Conservation (phyloP, 2,888 invertebrate species). For the Capitulum mitella region DNA sequence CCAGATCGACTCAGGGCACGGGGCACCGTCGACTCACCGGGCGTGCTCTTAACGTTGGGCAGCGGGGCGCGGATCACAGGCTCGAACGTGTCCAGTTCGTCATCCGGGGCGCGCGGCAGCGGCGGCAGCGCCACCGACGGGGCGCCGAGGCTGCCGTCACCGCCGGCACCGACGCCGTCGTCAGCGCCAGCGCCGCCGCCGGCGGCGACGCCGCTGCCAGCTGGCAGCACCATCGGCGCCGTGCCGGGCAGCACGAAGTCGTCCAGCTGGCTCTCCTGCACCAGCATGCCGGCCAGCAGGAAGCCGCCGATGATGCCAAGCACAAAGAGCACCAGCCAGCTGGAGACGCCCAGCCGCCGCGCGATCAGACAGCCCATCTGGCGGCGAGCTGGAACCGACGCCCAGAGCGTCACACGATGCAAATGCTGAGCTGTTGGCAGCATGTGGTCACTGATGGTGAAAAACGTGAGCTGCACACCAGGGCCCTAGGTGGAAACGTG, state of each 20-base stretch:
- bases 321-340: neutral
- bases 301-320: neutral
- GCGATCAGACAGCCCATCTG: neutral
- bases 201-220: neutral
- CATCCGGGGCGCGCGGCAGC: neutral
- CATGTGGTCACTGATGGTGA: no score
- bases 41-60: neutral
- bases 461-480: no score
- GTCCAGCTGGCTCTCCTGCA: neutral
- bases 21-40: neutral
- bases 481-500: no score
- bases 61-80: neutral
- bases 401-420: no score
- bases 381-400: no score
- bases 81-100: conserved; percentile 13
- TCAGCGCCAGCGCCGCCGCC: neutral
- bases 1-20: no score
- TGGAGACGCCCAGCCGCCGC: neutral
- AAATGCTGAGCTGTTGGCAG: no score
- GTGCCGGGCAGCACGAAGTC: neutral
- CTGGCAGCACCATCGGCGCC: neutral
- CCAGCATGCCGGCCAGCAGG: neutral
- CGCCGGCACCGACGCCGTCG: neutral
- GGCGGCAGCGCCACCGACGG: neutral
- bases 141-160: neutral